A percentile compares a stretch with the other conserved stretches of the same genome.
phyloP scores from a whole-genome alignment of 2,888 invertebrate species.

The Neoascia interrupta region DNA sequence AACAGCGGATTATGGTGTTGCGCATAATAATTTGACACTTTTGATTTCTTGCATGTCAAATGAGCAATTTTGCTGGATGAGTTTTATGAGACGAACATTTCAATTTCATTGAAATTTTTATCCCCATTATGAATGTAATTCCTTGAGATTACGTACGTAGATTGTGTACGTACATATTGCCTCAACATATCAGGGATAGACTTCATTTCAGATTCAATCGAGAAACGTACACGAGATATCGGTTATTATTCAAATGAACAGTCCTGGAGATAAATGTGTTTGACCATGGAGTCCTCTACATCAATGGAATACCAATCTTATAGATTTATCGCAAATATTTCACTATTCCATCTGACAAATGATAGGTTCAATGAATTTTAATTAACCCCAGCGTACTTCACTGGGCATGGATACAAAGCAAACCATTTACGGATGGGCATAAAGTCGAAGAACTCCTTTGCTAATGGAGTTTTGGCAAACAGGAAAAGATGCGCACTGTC shows the following conservation, averaged over 20 bases:
- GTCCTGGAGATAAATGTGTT: not conserved
- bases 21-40: constrained; percentile 44
- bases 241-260: constrained; percentile 55
- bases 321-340: constrained; percentile 6
- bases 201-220: constrained; percentile 5
- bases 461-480: constrained; percentile 29
- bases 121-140: not conserved
- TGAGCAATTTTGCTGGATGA: not conserved
- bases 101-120: constrained; percentile 20
- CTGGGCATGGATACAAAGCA: not conserved
- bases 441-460: not conserved
- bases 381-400: constrained; percentile 54
- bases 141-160: too few species aligned
- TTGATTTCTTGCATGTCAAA: constrained; percentile 29
- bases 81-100: constrained; percentile 10
- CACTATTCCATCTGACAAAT: constrained; percentile 22
- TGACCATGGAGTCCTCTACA: constrained; percentile 26
- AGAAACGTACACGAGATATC: constrained; percentile 16
- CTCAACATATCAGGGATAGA: not conserved
- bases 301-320: constrained; percentile 24
- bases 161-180: too few species aligned
- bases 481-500: constrained; percentile 24
- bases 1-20: not conserved
- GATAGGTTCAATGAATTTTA: constrained; percentile 58
- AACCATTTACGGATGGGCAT: constrained; percentile 6